These are phyloP conservation scores for Mirza zaza DNA, from an alignment of 2,113 vertebrate species.

Conservation along the genomic window DNA sequence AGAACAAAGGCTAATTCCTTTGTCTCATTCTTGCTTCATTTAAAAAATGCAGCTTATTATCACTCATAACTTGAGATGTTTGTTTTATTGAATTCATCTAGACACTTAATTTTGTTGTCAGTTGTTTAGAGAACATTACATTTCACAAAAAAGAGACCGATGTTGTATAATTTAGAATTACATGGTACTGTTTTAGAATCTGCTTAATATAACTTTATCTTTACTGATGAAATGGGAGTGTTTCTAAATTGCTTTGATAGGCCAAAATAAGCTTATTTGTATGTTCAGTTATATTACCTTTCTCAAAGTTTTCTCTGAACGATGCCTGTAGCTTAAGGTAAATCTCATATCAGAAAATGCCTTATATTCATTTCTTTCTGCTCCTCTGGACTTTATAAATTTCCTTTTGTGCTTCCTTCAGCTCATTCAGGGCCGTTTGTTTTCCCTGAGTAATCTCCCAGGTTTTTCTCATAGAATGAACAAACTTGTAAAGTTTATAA, in stretches of 20 bases:
- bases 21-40: slow-evolving; percentile 23
- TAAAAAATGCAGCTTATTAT: not conserved
- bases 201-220: slow-evolving; percentile 18
- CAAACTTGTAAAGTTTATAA: not conserved
- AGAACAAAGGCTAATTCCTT: not conserved
- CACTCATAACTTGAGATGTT: not conserved
- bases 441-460: not conserved
- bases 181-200: not conserved
- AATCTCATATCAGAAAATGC: not conserved
- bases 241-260: slow-evolving; percentile 35
- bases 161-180: not conserved
- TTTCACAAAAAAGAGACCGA: slow-evolving; percentile 11
- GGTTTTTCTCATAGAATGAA: not conserved
- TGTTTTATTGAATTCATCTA: not conserved
- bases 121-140: slow-evolving; percentile 6
- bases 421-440: not conserved
- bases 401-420: slow-evolving; percentile 22
- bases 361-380: slow-evolving; percentile 1
- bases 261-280: slow-evolving; percentile 46
- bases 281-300: slow-evolving; percentile 10
- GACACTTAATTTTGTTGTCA: slow-evolving; percentile 39
- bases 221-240: not conserved
- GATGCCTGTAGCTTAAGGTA: slow-evolving; percentile 37
- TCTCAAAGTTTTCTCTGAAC: not conserved
- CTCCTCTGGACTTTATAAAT: not conserved